Base-by-base conservation (phyloP, 2,797 vertebrate genomes). In the Peromyscus aztecus region DNA sequence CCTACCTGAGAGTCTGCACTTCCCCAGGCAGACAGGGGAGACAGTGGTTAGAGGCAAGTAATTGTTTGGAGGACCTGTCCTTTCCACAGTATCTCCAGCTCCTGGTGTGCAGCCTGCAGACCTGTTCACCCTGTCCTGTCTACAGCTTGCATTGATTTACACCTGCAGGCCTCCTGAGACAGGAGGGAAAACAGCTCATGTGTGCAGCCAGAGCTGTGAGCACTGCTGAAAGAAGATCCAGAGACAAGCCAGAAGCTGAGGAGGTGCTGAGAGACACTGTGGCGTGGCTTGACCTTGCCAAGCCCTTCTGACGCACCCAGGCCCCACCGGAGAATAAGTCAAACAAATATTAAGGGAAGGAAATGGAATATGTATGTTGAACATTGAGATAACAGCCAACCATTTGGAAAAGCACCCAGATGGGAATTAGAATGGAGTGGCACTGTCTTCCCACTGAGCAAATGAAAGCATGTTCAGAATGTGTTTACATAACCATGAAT, bases 271-370 rank as follows among this genome's bases (percentile, higher is more conserved):
- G 97, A 96, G 98, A 95, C 24, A 29, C 94, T 4, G 31, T 49
- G 2, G 43, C 7, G n/a, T 49, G 52, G 89, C n/a, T 17, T 96
- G 97, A 97, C 97, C 97, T 96, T 75, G 73, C 12, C 0, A 81
- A 90, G 94, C 91, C 46, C 4, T 92, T 84, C 92, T 34, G 4
- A 94, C 61, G 91, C 76, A 29, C 97, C 94, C 94, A 57, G 94
- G 81, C 84, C 96, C 95, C 94, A 0, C 34, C 23, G 67, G 96
- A 97, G 93, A 86, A 83, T 4, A 96, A 98, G 97, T 96, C 97
- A 98, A 97, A 97, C 96, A 98, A 97, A 97, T 97, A 95, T 95
- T 97, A 95, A 97, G 96, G 95, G 86, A 92, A 97, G 96, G 97
- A 96, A 98, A 95, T 97, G 40, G 40, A 96, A 95, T 96, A 87